Percentiles rank a stretch among this genome's conserved stretches.
phyloP scores from a whole-genome alignment of 2,113 vertebrate species.

The Ceyx margarethae region DNA sequence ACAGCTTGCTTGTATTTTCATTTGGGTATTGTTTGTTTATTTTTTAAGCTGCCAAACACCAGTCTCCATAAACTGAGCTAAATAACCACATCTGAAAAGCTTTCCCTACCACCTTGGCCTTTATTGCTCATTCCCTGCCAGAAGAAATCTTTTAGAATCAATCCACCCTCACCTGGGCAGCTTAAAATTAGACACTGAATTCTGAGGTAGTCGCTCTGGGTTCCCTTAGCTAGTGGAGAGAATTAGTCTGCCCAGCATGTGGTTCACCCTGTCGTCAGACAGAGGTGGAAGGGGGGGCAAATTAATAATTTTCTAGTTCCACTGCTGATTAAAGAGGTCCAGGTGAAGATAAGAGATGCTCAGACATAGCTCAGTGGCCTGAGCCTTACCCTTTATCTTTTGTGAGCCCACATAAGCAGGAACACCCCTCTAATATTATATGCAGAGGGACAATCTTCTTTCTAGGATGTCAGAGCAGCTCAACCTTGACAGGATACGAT shows the following conservation, averaged over 20 bases:
- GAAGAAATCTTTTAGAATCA: not conserved
- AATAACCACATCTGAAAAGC: not conserved
- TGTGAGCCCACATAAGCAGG: not conserved
- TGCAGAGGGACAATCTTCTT: not conserved
- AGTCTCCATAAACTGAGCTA: not conserved
- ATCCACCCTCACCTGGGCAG: not conserved
- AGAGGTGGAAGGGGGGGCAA: not conserved
- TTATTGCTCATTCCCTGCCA: not conserved
- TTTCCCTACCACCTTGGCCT: not conserved
- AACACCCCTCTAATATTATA: not conserved
- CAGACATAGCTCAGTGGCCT: not conserved
- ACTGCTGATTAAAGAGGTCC: not conserved
- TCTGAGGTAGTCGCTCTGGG: not conserved
- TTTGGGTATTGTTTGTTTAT: not conserved
- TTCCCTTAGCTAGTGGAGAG: not conserved
- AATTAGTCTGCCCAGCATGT: not conserved
- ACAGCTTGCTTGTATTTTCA: not conserved
- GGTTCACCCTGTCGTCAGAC: not conserved
- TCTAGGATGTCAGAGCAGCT: not conserved
- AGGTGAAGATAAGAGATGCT: not conserved
- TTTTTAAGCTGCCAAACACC: not conserved
- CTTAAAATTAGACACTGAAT: not conserved
- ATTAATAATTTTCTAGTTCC: not conserved
- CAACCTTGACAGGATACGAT: not conserved
- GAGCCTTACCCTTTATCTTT: not conserved